Percentiles rank a stretch among this genome's conserved stretches.
These are phyloP conservation scores for Elysia chlorotica DNA, from an alignment of 1,140 invertebrate genomes.

Conservation along the genomic window DNA sequence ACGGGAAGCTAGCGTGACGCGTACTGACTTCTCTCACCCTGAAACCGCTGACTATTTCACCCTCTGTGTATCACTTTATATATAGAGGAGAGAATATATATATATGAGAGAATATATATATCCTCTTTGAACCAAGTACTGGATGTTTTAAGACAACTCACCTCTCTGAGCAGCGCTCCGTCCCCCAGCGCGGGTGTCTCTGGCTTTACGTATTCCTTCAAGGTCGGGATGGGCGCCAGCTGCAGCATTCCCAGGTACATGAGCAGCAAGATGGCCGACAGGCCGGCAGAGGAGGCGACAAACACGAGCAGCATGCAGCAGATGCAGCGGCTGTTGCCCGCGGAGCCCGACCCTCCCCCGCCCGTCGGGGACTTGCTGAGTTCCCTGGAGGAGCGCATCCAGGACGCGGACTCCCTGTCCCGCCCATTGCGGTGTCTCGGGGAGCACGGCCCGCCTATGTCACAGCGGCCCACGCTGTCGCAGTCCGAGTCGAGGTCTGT, in stretches of 20 bases:
- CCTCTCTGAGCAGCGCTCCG: slow-evolving; percentile 13
- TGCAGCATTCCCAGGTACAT: slow-evolving; percentile 16
- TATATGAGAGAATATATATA: no score
- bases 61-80: no score
- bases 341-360: slow-evolving; percentile 3
- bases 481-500: slow-evolving; percentile 17
- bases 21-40: no score
- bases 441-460: slow-evolving; percentile 16
- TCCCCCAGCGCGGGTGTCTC: not conserved
- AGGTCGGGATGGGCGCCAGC: slow-evolving; percentile 9
- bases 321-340: slow-evolving; percentile 12
- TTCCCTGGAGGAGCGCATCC: slow-evolving; percentile 6
- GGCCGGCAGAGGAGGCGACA: slow-evolving; percentile 12
- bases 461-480: slow-evolving; percentile 13
- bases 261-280: slow-evolving; percentile 6
- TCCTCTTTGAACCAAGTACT: not conserved
- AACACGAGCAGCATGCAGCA: slow-evolving; percentile 23
- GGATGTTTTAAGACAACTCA: slow-evolving; percentile 2
- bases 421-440: slow-evolving; percentile 14
- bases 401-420: no score
- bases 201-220: not conserved
- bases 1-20: no score
- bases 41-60: no score
- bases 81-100: no score
- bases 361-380: slow-evolving; percentile 12